Evolutionary conservation across 2,888 invertebrate species (phyloP), one percentile per base, ranked within the genome.

Genomic region (Agriotes lineatus): DNA sequence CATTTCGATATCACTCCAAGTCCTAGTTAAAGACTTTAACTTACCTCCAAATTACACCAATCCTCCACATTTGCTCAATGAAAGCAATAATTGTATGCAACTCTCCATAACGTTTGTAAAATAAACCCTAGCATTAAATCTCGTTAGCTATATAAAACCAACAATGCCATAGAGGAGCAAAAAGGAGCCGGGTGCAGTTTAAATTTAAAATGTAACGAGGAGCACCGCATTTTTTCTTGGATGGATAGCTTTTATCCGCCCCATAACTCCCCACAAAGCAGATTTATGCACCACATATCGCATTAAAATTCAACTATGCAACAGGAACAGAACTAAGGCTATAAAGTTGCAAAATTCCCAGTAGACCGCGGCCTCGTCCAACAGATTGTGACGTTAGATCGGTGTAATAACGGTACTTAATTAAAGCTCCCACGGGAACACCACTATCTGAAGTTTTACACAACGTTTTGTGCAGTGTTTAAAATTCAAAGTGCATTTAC

Each of bases 301-400:
- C 52, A 52, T 52, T 52, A 16, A 52, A 52, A 52, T 52, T 52
- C 52, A 52, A 52, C 52, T 52, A 52, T 33, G 33, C 52, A 52
- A 33, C 52, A 52, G 33, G 6, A 45, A 48, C 4, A 52, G 52
- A 52, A 65, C 58, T 48, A 57, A 18, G 18, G 45, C 37, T 9
- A 58, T 65, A 58, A 65, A 65, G 58, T 65, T 48, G 22, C 30
- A 60, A 60, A 66, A 54, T 54, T 42, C 42, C 35, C 44, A 18
- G 58, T 20, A 30, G 20, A 52, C 35, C 56, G 30, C 56, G 45
- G 14, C 52, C 52, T 39, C 54, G 60, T 52, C 50, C 60, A 52
- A 50, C 65, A 58, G 58, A 66, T 66, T 66, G 66, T 60, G 66
- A 66, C 50, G 54, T 60, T 58, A 60, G 44, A 60, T 60, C 45